Evolutionary conservation across 2,797 vertebrate genomes (phyloP).

Genomic region (Ficedula albicollis): DNA sequence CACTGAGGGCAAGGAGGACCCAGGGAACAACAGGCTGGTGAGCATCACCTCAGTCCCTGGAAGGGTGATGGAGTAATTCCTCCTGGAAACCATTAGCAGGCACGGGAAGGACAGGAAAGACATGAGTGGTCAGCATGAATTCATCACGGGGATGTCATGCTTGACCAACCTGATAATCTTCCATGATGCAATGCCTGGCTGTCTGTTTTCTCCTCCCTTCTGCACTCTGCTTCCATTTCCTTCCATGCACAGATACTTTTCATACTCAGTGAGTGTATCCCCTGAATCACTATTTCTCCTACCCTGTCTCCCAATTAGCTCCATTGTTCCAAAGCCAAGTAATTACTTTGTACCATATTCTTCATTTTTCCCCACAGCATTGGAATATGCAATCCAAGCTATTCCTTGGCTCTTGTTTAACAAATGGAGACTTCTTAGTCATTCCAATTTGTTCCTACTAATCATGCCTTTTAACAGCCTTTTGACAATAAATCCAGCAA

Average conservation of each 20-base stretch:
- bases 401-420: background rate
- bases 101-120: background rate
- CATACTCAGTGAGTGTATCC: background rate
- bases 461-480: background rate
- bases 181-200: background rate
- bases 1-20: background rate
- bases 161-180: background rate
- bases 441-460: constrained; percentile 1
- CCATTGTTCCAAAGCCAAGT: background rate
- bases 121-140: background rate
- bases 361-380: background rate
- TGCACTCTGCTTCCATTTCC: background rate
- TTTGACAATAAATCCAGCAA: background rate
- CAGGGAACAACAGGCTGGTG: background rate
- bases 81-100: background rate
- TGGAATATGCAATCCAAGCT: background rate
- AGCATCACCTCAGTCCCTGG: background rate
- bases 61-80: background rate
- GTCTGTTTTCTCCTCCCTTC: background rate
- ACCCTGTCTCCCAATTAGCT: background rate
- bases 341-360: background rate
- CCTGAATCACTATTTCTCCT: constrained; percentile 2
- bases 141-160: background rate
- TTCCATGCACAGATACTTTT: background rate
- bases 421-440: background rate